A percentile compares a stretch with the other conserved stretches of the same genome.
Evolutionary conservation across 2,113 vertebrate species (phyloP).

Genomic region (Bombycilla garrulus): DNA sequence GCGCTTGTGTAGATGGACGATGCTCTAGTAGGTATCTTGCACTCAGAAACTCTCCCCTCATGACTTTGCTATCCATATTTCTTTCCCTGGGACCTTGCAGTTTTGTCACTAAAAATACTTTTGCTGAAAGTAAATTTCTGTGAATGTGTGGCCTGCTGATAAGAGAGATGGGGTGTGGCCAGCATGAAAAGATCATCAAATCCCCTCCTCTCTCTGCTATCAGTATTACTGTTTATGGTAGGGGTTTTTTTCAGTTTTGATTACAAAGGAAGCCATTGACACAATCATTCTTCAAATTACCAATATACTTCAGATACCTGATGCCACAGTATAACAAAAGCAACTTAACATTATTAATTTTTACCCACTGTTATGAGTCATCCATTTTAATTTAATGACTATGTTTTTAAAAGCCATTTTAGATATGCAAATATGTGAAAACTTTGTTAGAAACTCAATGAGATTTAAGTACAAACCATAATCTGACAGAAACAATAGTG

Average conservation of each 20-base stretch:
- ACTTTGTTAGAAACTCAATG: slow-evolving; percentile 41
- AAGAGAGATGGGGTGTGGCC: not conserved
- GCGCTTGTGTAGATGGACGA: not conserved
- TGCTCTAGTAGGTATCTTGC: not conserved
- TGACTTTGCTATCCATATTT: not conserved
- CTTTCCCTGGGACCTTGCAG: not conserved
- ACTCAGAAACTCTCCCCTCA: not conserved
- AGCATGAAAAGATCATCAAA: not conserved
- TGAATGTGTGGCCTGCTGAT: not conserved
- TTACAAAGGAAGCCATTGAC: not conserved
- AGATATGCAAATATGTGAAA: slow-evolving; percentile 59
- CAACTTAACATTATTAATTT: not conserved
- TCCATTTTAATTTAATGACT: not conserved
- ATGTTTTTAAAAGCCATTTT: slow-evolving; percentile 19
- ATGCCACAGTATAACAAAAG: not conserved
- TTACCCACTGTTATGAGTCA: not conserved
- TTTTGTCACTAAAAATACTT: not conserved
- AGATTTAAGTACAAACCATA: slow-evolving; percentile 47
- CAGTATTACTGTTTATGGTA: not conserved
- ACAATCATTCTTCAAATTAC: not conserved
- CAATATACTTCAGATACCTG: not conserved
- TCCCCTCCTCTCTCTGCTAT: not conserved
- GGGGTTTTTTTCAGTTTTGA: not conserved
- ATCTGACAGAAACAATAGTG: slow-evolving; percentile 36
- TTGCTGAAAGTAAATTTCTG: not conserved